Base-by-base conservation (phyloP, 2,888 invertebrate species). In the Rhingia campestris region DNA sequence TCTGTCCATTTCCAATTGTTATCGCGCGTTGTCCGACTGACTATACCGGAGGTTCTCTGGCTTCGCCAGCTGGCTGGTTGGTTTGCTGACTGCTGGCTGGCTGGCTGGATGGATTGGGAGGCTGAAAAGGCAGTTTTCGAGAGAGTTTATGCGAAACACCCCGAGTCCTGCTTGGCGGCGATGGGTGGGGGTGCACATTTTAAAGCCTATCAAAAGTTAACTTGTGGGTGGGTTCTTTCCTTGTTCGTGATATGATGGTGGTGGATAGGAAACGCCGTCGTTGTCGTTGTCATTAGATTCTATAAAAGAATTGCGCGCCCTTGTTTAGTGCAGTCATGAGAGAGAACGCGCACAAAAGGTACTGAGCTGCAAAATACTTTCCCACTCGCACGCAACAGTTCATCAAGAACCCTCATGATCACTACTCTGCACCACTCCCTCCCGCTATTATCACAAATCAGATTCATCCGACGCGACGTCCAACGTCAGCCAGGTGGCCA, bases 141-240 rank as follows among this genome's bases (percentile, higher is more conserved):
- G 56, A 77, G 49, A 63, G 43, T 58, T 74, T 56, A 41, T 69
- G 35, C 54, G 35, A 67, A 43, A 41, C 80, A 63, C 77, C 63
- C 67, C 58, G 67, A 67, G 63, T 79, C 79, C 69, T 79, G 49
- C 6, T 30, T 4, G 22, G 0, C 47, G 30, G 4, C 45, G 53
- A 22, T 47, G 47, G 51, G 67, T 73, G 67, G 22, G 81, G 69
- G 74, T 84, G 79, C 22, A 51, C 47, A 61, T 64, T 79, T 74
- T 58, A 79, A 84, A 69, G 73, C 74, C 69, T 79, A 69, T 79
- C 79, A 79, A 33, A 58, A 79, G 30, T 64, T 51, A 64, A 79
- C 63, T 73, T 74, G 79, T 79, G 79, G 82, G 82, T 84, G 82
- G 82, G 74, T 58, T 84, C 77, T 73, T 67, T 79, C 33, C 41